Evolutionary conservation across 2,113 vertebrate species (phyloP).

Genomic region (Paradoxurus hermaphroditus): DNA sequence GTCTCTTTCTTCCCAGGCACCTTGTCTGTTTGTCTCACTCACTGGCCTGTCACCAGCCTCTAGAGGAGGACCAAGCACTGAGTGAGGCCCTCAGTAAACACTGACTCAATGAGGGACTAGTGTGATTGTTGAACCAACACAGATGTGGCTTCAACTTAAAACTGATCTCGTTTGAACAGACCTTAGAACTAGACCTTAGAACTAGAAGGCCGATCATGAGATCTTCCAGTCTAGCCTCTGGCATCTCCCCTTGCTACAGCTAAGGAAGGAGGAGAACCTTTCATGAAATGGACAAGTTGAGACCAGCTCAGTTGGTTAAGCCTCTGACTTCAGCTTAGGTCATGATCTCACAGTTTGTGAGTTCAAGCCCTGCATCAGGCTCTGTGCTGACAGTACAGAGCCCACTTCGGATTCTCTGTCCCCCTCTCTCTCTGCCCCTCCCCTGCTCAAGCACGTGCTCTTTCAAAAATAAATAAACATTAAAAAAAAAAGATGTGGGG

Average conservation of each 20-base stretch:
- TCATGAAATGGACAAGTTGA: not conserved
- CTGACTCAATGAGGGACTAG: not conserved
- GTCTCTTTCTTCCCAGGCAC: not conserved
- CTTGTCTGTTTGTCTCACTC: not conserved
- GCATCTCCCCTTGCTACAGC: not conserved
- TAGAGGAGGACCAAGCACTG: not conserved
- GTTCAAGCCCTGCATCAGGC: too few relatives aligned
- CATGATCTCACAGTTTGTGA: too few relatives aligned
- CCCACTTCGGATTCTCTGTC: too few relatives aligned
- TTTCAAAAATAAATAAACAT: too few relatives aligned
- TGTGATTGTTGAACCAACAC: not conserved
- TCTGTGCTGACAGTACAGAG: too few relatives aligned
- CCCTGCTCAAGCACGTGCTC: too few relatives aligned
- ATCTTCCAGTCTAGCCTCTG: not conserved
- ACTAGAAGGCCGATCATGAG: not conserved
- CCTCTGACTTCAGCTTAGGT: too few relatives aligned
- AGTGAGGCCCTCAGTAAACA: not conserved
- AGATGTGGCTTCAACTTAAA: not conserved
- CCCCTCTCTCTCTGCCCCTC: too few relatives aligned
- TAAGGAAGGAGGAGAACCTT: not conserved
- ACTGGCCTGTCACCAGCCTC: not conserved
- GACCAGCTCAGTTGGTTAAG: not conserved
- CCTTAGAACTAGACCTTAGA: not conserved
- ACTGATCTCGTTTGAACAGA: not conserved
- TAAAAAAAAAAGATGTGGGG: too few relatives aligned